A percentile compares a stretch with the other conserved stretches of the same genome.
phyloP scores from a whole-genome alignment of 2,113 vertebrate species.

The Cacatua alba region DNA sequence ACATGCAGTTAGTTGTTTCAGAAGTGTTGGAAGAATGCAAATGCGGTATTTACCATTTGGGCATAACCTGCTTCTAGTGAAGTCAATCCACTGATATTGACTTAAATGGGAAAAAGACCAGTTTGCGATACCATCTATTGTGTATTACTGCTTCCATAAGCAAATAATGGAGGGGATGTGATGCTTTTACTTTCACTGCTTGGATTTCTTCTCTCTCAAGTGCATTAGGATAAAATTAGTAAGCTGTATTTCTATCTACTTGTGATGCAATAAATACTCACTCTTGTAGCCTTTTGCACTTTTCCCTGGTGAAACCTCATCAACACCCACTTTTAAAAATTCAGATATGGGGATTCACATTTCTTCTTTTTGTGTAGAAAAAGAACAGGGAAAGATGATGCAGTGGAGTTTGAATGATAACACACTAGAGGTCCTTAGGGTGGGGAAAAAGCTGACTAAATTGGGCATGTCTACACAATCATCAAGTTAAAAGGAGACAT shows the following conservation, averaged over 20 bases:
- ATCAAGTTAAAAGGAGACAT: neutral
- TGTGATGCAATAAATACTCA: constrained; percentile 29
- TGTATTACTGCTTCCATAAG: constrained; percentile 22
- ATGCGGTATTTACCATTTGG: neutral
- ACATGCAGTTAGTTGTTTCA: neutral
- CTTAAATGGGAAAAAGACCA: neutral
- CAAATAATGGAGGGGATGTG: constrained; percentile 42
- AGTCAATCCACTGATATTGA: constrained; percentile 8
- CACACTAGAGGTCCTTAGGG: neutral
- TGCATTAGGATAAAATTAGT: constrained; percentile 62
- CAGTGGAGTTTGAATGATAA: neutral
- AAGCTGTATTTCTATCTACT: constrained; percentile 50
- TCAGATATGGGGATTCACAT: neutral
- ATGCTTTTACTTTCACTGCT: constrained; percentile 60
- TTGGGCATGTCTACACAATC: neutral
- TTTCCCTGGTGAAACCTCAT: constrained; percentile 43
- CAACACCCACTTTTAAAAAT: constrained; percentile 38
- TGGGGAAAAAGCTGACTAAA: neutral
- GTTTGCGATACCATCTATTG: constrained; percentile 26
- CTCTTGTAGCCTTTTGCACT: neutral
- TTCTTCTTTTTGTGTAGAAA: neutral
- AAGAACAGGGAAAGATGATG: neutral
- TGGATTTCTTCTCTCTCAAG: constrained; percentile 35
- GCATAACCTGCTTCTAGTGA: neutral
- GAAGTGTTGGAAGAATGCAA: neutral